These are phyloP conservation scores for Cyclura pinguis DNA, from an alignment of 2,797 vertebrate genomes.

Conservation along the genomic window DNA sequence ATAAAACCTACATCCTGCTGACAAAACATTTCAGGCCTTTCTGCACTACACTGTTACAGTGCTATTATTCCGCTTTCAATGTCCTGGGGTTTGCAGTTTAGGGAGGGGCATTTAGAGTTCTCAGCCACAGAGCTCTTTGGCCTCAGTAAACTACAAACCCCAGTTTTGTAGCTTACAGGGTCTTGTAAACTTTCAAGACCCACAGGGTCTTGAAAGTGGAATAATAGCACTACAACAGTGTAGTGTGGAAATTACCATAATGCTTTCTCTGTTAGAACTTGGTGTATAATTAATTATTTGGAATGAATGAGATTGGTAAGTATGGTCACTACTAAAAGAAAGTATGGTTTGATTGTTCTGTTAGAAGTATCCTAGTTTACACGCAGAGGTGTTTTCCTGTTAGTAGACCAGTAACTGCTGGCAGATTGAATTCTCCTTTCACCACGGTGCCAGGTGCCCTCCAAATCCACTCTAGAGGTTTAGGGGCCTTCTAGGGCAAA, in stretches of 20 bases:
- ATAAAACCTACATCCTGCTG: neutral
- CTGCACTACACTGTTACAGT: too few relatives aligned
- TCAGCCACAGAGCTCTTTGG: too few relatives aligned
- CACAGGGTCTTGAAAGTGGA: too few relatives aligned
- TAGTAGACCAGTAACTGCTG: neutral
- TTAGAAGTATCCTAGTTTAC: neutral
- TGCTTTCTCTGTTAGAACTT: neutral
- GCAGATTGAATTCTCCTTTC: neutral
- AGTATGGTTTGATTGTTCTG: conserved; percentile 30
- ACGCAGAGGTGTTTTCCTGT: neutral
- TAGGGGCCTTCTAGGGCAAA: neutral
- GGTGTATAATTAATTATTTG: neutral
- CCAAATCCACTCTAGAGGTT: neutral
- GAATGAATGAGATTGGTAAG: neutral
- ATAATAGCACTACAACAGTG: too few relatives aligned
- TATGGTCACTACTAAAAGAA: conserved; percentile 20
- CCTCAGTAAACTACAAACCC: too few relatives aligned
- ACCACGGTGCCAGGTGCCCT: neutral
- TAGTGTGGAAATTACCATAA: neutral
- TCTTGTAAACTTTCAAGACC: too few relatives aligned
- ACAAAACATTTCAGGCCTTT: neutral
- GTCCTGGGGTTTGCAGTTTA: too few relatives aligned
- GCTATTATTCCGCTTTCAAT: too few relatives aligned
- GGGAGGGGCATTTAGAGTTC: too few relatives aligned
- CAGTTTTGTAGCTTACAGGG: too few relatives aligned